Base-by-base conservation (phyloP, 2,113 vertebrate genomes). In the Tretioscincus oriximinensis region DNA sequence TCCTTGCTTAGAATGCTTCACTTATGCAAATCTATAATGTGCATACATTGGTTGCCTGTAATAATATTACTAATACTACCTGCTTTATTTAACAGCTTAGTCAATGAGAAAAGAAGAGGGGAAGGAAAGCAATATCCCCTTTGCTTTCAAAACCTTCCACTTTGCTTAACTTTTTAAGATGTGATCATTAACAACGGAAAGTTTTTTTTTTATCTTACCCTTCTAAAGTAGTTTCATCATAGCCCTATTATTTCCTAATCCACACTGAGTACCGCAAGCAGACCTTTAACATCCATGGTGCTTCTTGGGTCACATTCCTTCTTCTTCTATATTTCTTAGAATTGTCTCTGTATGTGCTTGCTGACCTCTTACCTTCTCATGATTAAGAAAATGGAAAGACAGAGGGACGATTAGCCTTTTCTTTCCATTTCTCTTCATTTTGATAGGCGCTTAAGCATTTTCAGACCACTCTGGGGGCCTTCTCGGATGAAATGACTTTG, bases 321-420 rank as follows among this genome's bases (percentile, higher is more conserved):
- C 58, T 64, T 31, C 51, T 70, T 2, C 77, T 12, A 2, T 61
- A 18, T 69, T 61, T 47, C 41, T 76, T 66, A 76, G 66, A 70
- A 66, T 45, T 82, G 51, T 60, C 31, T 49, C 66, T 66, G 45
- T 21, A 11, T 75, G 31, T 75, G 71, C 26, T 74, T 28, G 63
- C 3, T 75, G 77, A 79, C 72, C 28, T 70, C 73, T 71, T 80
- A 63, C 24, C 78, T 54, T 76, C 83, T 70, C 31, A 71, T 80
- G 29, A 64, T 76, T 65, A 69, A 75, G 72, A 73, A 54, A 71
- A 64, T 80, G 54, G 8, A 58, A 64, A 80, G 72, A 51, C 22
- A 26, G 67, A 31, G 49, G 47, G 35, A n/a, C 14, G 65, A 84
- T 76, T 80, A 73, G 73, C 60, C 73, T 72, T 70, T 77, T 80